Evolutionary conservation across 2,797 vertebrate species (phyloP).

Genomic region (Spinus olivaceus): DNA sequence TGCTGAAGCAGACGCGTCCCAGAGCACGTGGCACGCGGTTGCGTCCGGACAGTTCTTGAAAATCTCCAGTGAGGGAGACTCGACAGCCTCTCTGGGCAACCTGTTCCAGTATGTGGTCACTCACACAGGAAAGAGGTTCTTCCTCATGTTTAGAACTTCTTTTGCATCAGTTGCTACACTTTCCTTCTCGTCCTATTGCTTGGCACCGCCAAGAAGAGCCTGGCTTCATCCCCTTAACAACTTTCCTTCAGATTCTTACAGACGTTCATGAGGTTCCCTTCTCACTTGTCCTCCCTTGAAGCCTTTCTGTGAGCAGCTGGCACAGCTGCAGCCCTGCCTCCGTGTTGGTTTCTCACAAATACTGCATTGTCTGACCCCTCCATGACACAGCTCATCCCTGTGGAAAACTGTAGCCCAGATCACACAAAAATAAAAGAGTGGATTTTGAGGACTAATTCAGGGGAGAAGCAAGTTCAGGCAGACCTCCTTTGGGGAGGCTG

Average conservation of each 20-base stretch:
- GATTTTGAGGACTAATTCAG: neutral
- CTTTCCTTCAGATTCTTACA: no score
- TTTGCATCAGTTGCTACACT: neutral
- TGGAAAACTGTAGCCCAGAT: neutral
- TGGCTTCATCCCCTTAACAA: neutral
- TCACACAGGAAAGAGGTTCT: neutral
- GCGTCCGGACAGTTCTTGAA: neutral
- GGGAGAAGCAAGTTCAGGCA: neutral
- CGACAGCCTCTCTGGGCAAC: neutral
- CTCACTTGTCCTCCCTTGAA: neutral
- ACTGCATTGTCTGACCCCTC: neutral
- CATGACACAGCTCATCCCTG: fast-evolving
- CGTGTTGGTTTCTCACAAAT: neutral
- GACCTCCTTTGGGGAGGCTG: fast-evolving
- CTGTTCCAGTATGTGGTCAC: neutral
- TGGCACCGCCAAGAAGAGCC: neutral
- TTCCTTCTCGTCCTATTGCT: no score
- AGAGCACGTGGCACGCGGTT: neutral
- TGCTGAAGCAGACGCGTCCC: neutral
- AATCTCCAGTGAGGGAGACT: no score
- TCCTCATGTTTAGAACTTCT: neutral
- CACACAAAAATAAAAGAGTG: neutral
- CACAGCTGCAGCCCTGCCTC: fast-evolving
- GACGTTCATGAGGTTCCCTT: no score
- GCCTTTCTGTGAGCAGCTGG: fast-evolving